Base-by-base conservation (phyloP, 2,113 vertebrate species). In the Chinchilla lanigera region DNA sequence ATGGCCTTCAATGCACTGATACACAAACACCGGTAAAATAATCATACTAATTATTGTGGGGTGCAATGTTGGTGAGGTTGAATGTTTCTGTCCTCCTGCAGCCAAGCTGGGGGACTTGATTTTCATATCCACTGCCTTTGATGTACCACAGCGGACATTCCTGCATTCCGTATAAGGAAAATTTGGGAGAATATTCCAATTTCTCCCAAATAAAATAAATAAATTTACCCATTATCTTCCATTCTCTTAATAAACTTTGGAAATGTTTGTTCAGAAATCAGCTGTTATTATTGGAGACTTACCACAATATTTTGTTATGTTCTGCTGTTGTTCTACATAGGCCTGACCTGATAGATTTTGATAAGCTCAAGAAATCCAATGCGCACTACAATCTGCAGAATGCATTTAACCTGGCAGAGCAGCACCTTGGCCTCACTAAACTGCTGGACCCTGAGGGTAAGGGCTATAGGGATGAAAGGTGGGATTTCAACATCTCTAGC, bases 1-100 rank as follows among this genome's bases (percentile, higher is more conserved):
- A 99, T 99, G 99, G 99, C 99, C 16, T 99, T 99, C 99, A 99
- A 99, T 10, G 99, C 99, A 9, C 99, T 99, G 92, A 99, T 99
- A 97, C 99, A 99, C 98, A 99, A 99, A 98, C 99, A 99, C 99
- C 99, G 99, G 99, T 99, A 98, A 0, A 78, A 47, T 2, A 10
- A 1, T 12, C 0, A 17, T 19, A 4, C 28, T 52, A 5, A 26
- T 13, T 2, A 1, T 54, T 7, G 14, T 1, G 13, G 26, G 58
- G 1, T 78, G 30, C 14, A 50, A 47, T 78, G 24, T 77, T 77
- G 28, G 73, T 77, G 73, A 26, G 44, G 47, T 56, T 54, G 38
- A 61, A 24, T 4, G 20, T 22, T 47, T 9, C 30, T 44, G 2
- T 30, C 28, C 56, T 26, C 83, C 87, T 93, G 14, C 26, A 71